Evolutionary conservation across 2,113 vertebrate genomes (phyloP).

Genomic region (Chionis minor): DNA sequence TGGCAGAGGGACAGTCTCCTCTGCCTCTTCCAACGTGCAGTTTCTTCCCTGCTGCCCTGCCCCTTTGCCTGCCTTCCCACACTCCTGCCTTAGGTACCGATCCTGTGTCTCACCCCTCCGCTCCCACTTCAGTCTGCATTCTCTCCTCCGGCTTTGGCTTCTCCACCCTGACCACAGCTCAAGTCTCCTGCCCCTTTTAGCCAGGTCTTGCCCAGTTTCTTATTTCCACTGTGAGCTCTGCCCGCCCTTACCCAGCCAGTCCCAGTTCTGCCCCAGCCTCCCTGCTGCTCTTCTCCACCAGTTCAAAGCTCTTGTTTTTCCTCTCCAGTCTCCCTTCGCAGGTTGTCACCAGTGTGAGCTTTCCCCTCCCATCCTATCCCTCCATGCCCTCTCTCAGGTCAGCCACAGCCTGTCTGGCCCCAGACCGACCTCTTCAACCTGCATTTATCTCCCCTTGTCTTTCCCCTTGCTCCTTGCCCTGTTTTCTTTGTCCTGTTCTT

Average conservation of each 20-base stretch:
- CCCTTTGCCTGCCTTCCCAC: background rate
- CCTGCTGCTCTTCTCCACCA: background rate
- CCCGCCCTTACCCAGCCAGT: background rate
- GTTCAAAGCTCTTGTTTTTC: background rate
- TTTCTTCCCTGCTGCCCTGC: background rate
- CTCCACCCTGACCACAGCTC: background rate
- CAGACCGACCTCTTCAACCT: background rate
- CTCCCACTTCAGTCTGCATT: background rate
- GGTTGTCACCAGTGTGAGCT: background rate
- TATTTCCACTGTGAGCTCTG: background rate
- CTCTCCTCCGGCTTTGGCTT: background rate
- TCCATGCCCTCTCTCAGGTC: background rate
- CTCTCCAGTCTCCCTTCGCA: background rate
- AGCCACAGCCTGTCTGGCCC: background rate
- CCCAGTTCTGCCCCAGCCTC: background rate
- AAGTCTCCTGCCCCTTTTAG: background rate
- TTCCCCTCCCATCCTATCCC: background rate
- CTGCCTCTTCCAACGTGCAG: background rate
- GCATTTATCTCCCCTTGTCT: background rate
- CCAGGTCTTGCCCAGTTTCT: background rate
- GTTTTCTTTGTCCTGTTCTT: background rate
- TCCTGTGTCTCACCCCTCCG: background rate
- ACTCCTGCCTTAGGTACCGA: background rate
- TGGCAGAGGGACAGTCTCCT: background rate
- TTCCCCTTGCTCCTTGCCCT: background rate